Conservation (phyloP, 2,888 invertebrate species). For the Drosophila percnosoma region DNA sequence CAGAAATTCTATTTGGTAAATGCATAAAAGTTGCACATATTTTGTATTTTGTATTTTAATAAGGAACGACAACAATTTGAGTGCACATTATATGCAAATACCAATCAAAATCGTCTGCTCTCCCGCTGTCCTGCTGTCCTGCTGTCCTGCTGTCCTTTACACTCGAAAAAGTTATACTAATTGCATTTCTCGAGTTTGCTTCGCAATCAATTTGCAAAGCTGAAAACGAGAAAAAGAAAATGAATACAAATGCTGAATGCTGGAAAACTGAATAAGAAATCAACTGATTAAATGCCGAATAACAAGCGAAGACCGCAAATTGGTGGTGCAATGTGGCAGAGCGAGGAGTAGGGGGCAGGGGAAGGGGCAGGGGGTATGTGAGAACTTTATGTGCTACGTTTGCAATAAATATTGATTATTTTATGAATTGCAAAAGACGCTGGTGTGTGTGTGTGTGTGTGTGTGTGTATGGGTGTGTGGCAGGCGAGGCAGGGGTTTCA, state of each 20-base stretch:
- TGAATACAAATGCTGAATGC: constrained; percentile 12
- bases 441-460: constrained; percentile 20
- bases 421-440: constrained; percentile 72
- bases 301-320: constrained; percentile 70
- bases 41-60: constrained; percentile 34
- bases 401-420: constrained; percentile 78
- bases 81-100: constrained; percentile 15
- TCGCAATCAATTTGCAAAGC: constrained; percentile 42
- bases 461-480: neutral
- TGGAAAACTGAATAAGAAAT: constrained; percentile 67
- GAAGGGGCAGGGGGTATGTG: neutral
- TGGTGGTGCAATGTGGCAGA: constrained; percentile 27
- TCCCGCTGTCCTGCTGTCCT: no score
- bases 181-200: constrained; percentile 56
- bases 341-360: neutral
- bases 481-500: neutral
- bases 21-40: neutral
- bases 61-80: constrained; percentile 11
- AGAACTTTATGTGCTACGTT: constrained; percentile 15
- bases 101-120: neutral
- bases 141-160: neutral
- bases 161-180: constrained; percentile 49
- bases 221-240: constrained; percentile 3
- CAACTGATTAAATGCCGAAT: constrained; percentile 77
- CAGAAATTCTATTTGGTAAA: neutral